Evolutionary conservation across 2,888 invertebrate genomes (phyloP), one percentile per base, ranked within the genome.

Genomic region (Sinelater perroti): DNA sequence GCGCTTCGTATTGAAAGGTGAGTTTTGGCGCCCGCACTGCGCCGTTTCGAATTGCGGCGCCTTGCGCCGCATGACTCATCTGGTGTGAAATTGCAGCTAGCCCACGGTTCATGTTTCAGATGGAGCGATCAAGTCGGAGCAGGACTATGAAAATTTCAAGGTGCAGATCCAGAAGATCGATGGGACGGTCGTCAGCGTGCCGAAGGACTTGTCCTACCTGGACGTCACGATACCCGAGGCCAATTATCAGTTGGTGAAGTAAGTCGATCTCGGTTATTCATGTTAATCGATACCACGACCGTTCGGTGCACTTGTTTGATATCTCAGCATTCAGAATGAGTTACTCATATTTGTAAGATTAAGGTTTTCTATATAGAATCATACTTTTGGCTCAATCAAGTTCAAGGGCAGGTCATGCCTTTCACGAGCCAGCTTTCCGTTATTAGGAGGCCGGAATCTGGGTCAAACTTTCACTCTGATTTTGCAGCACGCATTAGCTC

Each of bases 151-250:
- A 35, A 62, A 73, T 33, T 72, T 73, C 57, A 73, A 71, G 58
- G 61, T 65, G 17, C 70, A 72, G 62, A 70, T 77, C 46, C 74
- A 75, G 55, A 72, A 72, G 60, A 75, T 76, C 17, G 77, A 78
- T 64, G 77, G 77, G 2, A 71, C 75, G 1, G 69, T 75, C 8
- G 66, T 76, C 3, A 71, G 68, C 50, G 44, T 70, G 30, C 69
- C 72, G 2, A 57, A 63, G 30, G 72, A 75, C 64, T 60, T 64
- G n/a, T 67, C 71, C 1, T 73, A 70, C 61, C 58, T 76, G 36
- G 75, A 76, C 61, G 67, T 78, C 20, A 73, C 70, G 6, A 68
- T 75, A 61, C 73, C 76, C 26, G 76, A 78, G 66, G 76, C 71
- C 42, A 75, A 75, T 59, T 75, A 70, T 62, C 60, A 66, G 20